phyloP scores from a whole-genome alignment of 1,140 invertebrate species.

The Spodoptera frugiperda region DNA sequence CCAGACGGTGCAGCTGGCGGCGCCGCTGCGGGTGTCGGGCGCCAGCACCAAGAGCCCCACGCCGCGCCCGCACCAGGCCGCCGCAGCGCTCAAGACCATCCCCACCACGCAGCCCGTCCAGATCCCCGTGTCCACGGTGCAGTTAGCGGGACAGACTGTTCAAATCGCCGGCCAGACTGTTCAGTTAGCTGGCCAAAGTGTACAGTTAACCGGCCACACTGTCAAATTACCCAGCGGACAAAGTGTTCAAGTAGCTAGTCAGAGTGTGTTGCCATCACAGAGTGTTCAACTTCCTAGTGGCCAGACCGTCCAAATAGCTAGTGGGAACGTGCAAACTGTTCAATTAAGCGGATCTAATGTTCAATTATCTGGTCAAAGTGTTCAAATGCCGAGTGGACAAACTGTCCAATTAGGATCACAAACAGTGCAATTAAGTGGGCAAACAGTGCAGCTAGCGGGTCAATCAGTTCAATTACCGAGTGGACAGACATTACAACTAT shows the following conservation, averaged over 20 bases:
- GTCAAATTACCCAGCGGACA: conserved; percentile 79
- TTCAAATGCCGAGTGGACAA: conserved; percentile 73
- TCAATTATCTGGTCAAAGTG: conserved; percentile 68
- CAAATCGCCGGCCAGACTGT: conserved; percentile 77
- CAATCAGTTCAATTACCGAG: conserved; percentile 75
- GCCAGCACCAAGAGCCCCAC: conserved; percentile 60
- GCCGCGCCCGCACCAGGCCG: conserved; percentile 55
- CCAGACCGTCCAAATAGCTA: conserved; percentile 75
- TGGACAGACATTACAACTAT: conserved; percentile 74
- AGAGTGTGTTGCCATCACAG: conserved; percentile 71
- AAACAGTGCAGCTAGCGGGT: conserved; percentile 58
- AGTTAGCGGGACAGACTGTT: conserved; percentile 75
- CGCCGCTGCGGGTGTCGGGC: conserved; percentile 63
- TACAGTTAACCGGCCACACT: conserved; percentile 77
- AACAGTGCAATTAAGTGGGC: conserved; percentile 70
- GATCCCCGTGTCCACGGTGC: conserved; percentile 75
- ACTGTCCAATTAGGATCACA: conserved; percentile 70
- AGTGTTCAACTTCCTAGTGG: conserved; percentile 76
- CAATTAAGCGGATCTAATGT: conserved; percentile 69
- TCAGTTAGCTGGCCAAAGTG: conserved; percentile 73
- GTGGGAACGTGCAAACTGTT: conserved; percentile 72
- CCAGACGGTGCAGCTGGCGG: conserved; percentile 74
- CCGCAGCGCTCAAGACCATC: conserved; percentile 58
- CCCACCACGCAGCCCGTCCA: conserved; percentile 62
- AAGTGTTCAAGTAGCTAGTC: conserved; percentile 80